phyloP scores from a whole-genome alignment of 1,140 invertebrate genomes.

The Drosophila busckii region DNA sequence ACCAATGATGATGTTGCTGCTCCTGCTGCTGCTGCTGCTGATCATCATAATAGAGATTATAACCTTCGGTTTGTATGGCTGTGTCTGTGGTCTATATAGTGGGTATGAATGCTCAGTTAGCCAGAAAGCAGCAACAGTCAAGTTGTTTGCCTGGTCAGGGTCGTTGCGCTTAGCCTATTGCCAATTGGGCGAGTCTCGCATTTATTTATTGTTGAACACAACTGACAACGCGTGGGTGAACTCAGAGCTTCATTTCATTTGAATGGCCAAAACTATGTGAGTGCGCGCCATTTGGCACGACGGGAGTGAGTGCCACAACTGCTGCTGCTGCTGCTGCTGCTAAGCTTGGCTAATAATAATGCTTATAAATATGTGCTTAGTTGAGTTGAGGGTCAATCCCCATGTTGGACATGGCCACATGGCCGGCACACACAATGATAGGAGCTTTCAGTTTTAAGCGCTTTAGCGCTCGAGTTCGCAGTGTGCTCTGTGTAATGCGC shows the following conservation, averaged over 20 bases:
- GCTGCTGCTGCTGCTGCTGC: neutral
- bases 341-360: constrained; percentile 10
- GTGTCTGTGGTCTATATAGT: too few relatives aligned
- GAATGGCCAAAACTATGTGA: constrained; percentile 64
- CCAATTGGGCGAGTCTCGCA: neutral
- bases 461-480: constrained; percentile 33
- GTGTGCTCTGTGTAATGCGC: constrained; percentile 39
- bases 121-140: constrained; percentile 25
- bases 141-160: constrained; percentile 31
- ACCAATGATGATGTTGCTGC: constrained; percentile 9
- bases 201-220: constrained; percentile 34
- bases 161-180: constrained; percentile 44
- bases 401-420: constrained; percentile 4
- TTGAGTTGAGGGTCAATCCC: constrained; percentile 12
- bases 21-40: constrained; percentile 1
- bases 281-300: constrained; percentile 58
- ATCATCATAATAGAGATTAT: constrained; percentile 24
- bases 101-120: constrained; percentile 42
- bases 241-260: constrained; percentile 67
- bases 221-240: constrained; percentile 25
- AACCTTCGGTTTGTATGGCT: constrained; percentile 24
- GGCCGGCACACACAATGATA: constrained; percentile 20
- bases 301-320: neutral
- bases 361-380: constrained; percentile 29
- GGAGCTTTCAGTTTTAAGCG: constrained; percentile 60